Conservation (phyloP, 2,797 vertebrate genomes). For the Simalia tracyae region DNA sequence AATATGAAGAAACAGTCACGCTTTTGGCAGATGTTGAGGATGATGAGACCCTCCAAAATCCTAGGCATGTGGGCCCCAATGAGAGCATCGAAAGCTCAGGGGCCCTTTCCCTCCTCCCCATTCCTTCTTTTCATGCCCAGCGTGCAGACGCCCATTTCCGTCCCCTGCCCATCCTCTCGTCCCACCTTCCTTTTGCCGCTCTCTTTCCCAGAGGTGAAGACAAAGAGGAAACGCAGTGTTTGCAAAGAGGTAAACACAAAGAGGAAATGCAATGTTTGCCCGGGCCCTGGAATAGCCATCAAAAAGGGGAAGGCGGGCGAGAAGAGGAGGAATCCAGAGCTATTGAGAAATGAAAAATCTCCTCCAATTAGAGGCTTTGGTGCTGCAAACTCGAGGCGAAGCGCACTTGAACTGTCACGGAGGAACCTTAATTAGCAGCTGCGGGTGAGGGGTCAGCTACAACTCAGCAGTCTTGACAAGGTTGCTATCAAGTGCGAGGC, state of each 20-base stretch:
- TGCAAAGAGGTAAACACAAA: conserved; percentile 54
- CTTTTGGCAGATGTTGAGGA: too few species aligned
- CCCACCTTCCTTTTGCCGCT: not conserved
- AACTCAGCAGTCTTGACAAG: conserved; percentile 83
- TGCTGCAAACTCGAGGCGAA: conserved; percentile 77
- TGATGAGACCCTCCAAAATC: not conserved
- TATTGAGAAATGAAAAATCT: conserved; percentile 76
- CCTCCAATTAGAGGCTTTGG: conserved; percentile 88
- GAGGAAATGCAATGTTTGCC: conserved; percentile 61
- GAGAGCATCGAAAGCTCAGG: conserved; percentile 7
- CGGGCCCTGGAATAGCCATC: conserved; percentile 68
- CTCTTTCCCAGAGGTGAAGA: conserved; percentile 50
- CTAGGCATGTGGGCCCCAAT: not conserved
- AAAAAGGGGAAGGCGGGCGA: not conserved
- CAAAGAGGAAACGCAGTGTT: conserved; percentile 47
- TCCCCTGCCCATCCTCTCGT: not conserved
- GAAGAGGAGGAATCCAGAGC: conserved; percentile 39
- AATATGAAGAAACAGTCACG: too few species aligned
- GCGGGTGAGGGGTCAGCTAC: conserved; percentile 85
- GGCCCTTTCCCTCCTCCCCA: not conserved
- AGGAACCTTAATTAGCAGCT: conserved; percentile 91
- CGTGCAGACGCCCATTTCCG: not conserved
- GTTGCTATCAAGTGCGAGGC: conserved; percentile 81
- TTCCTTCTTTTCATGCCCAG: too few species aligned
- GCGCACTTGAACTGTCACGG: conserved; percentile 88